Evolutionary conservation across 2,888 invertebrate species (phyloP), one percentile per base, ranked within the genome.

Genomic region (Bedellia somnulentella): DNA sequence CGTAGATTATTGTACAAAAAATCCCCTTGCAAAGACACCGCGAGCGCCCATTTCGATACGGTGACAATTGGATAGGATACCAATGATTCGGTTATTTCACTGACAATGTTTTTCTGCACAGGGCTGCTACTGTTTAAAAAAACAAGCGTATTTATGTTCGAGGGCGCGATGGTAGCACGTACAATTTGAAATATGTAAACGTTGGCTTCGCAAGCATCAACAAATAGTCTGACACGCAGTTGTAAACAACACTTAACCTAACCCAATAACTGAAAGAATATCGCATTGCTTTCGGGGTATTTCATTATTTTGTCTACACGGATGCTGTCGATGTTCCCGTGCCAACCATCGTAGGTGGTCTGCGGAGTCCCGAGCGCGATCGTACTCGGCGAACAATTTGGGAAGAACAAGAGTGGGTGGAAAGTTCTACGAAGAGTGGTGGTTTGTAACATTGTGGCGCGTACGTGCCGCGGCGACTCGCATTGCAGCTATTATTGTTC

Each of bases 221-320:
- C n/a, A n/a, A n/a, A n/a, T n/a, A n/a, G n/a, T n/a, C 49, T 35
- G 35, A 44, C 46, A 46, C 47, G n/a, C 47, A 46, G 46, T 46
- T 55, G 54, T 64, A 71, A 73, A 71, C 61, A 70, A 47, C 51
- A 60, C 68, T 57, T 68, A 73, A 73, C 73, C 73, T 73, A 64
- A 70, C 73, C 68, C 73, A 73, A 71, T 70, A 73, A 68, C 61
- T 46, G 49, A 46, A 55, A 56, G 47, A 56, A 62, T 64, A 70
- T 68, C 67, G 61, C 58, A 53, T 73, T 66, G 71, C 73, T 66
- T 73, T 73, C 73, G 63, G 59, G 49, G 70, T 73, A 71, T 64
- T 71, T 58, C 61, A 55, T 61, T 75, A 73, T 75, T 75, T 73
- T 75, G 73, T 73, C 73, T 73, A 71, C 73, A 61, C 59, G 68